phyloP scores from a whole-genome alignment of 2,888 invertebrate genomes.

The Synanthedon tipuliformis region DNA sequence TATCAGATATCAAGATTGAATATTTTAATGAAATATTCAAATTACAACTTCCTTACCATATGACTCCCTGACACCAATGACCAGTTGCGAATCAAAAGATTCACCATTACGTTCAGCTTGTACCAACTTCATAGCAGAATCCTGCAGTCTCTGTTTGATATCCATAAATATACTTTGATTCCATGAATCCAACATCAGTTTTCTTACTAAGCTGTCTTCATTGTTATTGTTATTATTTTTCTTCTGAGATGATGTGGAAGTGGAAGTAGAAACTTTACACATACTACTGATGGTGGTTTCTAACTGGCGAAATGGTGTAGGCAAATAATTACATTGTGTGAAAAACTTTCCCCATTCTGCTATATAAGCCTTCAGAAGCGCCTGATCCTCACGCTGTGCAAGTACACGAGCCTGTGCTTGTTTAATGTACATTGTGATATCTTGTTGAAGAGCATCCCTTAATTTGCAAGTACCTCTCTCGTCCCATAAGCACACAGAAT shows the following conservation, averaged over 20 bases:
- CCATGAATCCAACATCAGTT: constrained; percentile 99
- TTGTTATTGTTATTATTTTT: constrained; percentile 70
- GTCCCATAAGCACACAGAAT: constrained; percentile 97
- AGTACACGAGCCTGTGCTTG: constrained; percentile 92
- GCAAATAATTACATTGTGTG: constrained; percentile 96
- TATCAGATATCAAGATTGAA: too few species aligned
- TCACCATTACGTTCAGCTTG: constrained; percentile 97
- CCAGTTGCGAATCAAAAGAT: constrained; percentile 96
- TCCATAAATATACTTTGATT: constrained; percentile 96
- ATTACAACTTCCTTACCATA: constrained; percentile 75
- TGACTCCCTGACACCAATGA: constrained; percentile 97
- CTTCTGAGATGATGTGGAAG: constrained; percentile 50
- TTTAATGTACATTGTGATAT: constrained; percentile 94
- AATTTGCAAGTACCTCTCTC: constrained; percentile 93
- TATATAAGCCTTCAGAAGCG: constrained; percentile 95
- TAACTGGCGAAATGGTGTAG: constrained; percentile 93
- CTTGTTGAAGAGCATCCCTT: constrained; percentile 87
- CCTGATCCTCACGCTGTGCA: constrained; percentile 93
- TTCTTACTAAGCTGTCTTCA: constrained; percentile 92
- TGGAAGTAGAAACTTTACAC: constrained; percentile 50
- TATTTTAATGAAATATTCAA: neutral
- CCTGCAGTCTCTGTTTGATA: constrained; percentile 92
- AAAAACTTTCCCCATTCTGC: constrained; percentile 99
- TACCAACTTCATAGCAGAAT: constrained; percentile 97
- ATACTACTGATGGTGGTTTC: constrained; percentile 82